Conservation (phyloP, 1,140 invertebrate species). For the Arctopsyche grandis region DNA sequence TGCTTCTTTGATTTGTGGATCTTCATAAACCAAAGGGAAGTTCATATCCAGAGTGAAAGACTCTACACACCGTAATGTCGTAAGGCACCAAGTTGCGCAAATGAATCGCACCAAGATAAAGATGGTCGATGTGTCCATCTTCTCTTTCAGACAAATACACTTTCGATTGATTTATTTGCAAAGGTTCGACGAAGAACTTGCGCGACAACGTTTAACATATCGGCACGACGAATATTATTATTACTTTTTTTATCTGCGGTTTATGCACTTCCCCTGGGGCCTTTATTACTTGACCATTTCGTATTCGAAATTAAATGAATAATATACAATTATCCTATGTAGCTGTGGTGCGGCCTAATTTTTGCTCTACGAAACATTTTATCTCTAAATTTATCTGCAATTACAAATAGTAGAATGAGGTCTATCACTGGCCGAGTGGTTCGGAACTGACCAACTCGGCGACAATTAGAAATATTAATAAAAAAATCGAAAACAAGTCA, state of each 20-base stretch:
- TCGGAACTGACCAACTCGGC: too few species aligned
- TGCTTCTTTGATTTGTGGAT: slow-evolving; percentile 52
- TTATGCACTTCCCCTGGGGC: not conserved
- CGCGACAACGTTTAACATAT: not conserved
- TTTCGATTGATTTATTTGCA: not conserved
- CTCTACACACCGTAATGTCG: not conserved
- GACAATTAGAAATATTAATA: not conserved
- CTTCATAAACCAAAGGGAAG: slow-evolving; percentile 64
- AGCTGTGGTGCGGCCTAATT: not conserved
- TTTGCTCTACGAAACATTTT: not conserved
- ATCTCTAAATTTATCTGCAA: not conserved
- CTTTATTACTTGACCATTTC: not conserved
- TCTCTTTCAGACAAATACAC: not conserved
- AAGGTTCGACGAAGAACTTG: not conserved
- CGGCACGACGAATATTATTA: not conserved
- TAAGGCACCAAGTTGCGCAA: not conserved
- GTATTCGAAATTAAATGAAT: not conserved
- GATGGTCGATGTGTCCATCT: too few species aligned
- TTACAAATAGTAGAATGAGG: too few species aligned
- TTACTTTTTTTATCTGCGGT: slow-evolving; percentile 19
- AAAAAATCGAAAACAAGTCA: not conserved
- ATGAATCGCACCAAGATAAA: not conserved
- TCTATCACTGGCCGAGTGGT: too few species aligned
- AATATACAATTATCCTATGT: not conserved
- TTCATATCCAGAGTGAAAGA: slow-evolving; percentile 59